phyloP scores from a whole-genome alignment of 1,140 invertebrate genomes.

The Notospermus geniculatus region DNA sequence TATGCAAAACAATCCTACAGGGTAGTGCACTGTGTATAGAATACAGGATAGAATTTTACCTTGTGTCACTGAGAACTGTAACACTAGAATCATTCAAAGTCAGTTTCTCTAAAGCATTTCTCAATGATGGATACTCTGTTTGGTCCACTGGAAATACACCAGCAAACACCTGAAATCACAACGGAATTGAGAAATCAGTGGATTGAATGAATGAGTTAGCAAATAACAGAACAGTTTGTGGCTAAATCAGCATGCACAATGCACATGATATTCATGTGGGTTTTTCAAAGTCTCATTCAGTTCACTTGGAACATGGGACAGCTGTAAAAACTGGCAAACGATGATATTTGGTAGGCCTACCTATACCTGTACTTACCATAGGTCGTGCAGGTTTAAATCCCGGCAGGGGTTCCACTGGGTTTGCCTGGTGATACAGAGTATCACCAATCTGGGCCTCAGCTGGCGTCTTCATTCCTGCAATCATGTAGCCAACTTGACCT shows the following conservation, averaged over 20 bases:
- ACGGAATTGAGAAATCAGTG: not conserved
- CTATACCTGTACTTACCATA: conserved; percentile 63
- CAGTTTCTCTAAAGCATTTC: conserved; percentile 83
- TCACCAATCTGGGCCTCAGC: conserved; percentile 83
- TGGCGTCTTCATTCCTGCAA: conserved; percentile 76
- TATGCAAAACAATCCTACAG: too few relatives aligned
- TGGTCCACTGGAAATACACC: conserved; percentile 92
- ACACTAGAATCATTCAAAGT: conserved; percentile 94
- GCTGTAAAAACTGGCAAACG: too few relatives aligned
- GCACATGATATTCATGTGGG: too few relatives aligned
- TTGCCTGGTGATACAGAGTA: conserved; percentile 66
- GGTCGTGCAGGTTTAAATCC: conserved; percentile 73
- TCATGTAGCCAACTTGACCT: conserved; percentile 79
- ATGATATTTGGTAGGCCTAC: too few relatives aligned
- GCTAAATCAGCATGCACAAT: too few relatives aligned
- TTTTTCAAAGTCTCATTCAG: too few relatives aligned
- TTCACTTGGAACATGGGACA: too few relatives aligned
- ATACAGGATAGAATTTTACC: conserved; percentile 58
- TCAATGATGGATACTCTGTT: conserved; percentile 68
- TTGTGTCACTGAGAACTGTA: conserved; percentile 72
- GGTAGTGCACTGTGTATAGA: not conserved
- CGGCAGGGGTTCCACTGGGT: conserved; percentile 62
- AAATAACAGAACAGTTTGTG: not conserved
- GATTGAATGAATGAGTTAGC: conserved; percentile 8
- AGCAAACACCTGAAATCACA: conserved; percentile 68